These are phyloP conservation scores for Chaenodraco wilsoni DNA, from an alignment of 2,797 vertebrate genomes.

Conservation along the genomic window DNA sequence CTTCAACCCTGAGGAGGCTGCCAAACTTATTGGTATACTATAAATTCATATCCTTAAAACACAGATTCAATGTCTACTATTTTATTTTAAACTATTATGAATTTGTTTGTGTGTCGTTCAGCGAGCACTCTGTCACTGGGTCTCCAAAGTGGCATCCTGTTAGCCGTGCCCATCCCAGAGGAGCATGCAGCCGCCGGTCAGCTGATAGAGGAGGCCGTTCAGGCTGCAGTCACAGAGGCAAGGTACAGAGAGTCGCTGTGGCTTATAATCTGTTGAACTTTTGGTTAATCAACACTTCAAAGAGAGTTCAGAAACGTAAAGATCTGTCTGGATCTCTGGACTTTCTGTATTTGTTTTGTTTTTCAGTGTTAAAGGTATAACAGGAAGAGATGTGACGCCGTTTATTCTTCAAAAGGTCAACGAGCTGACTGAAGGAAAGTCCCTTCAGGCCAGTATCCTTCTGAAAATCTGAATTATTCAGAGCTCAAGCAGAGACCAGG, in stretches of 20 bases:
- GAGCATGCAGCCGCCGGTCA: slow-evolving; percentile 83
- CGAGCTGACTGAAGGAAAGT: slow-evolving; percentile 87
- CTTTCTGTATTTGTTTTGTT: slow-evolving; percentile 20
- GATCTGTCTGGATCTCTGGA: neutral
- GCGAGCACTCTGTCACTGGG: slow-evolving; percentile 81
- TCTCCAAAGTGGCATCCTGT: slow-evolving; percentile 86
- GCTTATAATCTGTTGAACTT: neutral
- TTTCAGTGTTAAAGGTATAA: slow-evolving; percentile 81
- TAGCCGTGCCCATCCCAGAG: slow-evolving; percentile 90
- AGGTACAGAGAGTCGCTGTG: slow-evolving; percentile 71
- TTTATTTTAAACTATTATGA: neutral
- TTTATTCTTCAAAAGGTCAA: slow-evolving; percentile 87
- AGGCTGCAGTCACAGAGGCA: slow-evolving; percentile 84
- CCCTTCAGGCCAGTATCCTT: slow-evolving; percentile 92
- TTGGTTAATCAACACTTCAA: neutral
- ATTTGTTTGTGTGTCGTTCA: slow-evolving; percentile 59
- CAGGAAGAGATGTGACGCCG: slow-evolving; percentile 90
- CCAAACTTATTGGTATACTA: slow-evolving; percentile 87
- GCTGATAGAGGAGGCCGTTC: slow-evolving; percentile 86
- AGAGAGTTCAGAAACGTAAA: neutral
- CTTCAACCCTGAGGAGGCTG: slow-evolving; percentile 85
- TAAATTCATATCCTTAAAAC: neutral
- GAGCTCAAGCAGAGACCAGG: neutral
- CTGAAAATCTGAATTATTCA: slow-evolving; percentile 26
- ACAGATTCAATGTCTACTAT: neutral